These are phyloP conservation scores for Eumacrocentrus americanus DNA, from an alignment of 2,888 invertebrate species.

Conservation along the genomic window DNA sequence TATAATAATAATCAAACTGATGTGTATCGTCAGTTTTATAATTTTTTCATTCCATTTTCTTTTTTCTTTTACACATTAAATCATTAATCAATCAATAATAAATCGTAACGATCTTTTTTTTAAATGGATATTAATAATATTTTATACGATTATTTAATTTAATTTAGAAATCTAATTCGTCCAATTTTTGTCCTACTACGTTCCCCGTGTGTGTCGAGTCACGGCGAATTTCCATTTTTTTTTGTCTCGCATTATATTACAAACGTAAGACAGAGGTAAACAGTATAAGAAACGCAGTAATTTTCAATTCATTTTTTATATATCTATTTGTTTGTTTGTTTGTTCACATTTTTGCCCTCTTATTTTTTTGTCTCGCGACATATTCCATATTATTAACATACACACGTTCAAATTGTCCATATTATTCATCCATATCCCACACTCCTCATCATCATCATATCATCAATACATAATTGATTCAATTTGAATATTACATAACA, in stretches of 20 bases:
- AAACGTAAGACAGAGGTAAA: constrained; percentile 7
- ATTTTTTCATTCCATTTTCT: constrained; percentile 34
- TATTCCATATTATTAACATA: constrained; percentile 38
- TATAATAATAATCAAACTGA: too few relatives aligned
- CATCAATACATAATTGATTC: constrained; percentile 7
- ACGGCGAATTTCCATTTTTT: background rate
- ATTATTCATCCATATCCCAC: constrained; percentile 30
- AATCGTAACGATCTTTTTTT: constrained; percentile 50
- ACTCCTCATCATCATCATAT: constrained; percentile 35
- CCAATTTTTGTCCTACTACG: constrained; percentile 7
- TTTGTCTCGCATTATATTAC: background rate
- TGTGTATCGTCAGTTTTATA: too few relatives aligned
- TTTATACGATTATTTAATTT: constrained; percentile 45
- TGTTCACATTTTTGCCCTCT: constrained; percentile 28
- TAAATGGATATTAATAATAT: constrained; percentile 50
- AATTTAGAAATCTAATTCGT: constrained; percentile 15
- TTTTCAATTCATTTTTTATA: constrained; percentile 18
- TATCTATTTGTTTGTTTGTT: constrained; percentile 8
- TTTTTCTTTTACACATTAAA: constrained; percentile 40
- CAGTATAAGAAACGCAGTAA: constrained; percentile 19
- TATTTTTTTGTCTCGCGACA: constrained; percentile 31
- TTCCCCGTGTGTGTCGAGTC: background rate
- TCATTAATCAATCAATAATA: constrained; percentile 52
- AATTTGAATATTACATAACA: constrained; percentile 3
- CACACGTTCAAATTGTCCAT: constrained; percentile 36